Conservation (phyloP, 1,140 invertebrate genomes). For the Limonius californicus region DNA sequence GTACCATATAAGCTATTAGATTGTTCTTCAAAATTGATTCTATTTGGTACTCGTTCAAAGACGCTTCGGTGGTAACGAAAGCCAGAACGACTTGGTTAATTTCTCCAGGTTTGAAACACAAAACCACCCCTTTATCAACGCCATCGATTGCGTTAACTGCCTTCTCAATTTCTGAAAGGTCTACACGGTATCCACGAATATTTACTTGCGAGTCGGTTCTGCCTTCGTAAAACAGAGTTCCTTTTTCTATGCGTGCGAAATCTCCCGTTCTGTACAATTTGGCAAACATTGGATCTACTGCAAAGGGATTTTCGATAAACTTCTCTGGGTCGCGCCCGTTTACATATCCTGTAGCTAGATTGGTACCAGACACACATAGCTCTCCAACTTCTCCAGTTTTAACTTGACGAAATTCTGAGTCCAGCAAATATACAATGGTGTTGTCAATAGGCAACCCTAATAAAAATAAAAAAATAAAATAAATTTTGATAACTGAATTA, state of each 20-base stretch:
- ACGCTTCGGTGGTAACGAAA: slow-evolving; percentile 60
- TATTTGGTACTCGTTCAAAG: slow-evolving; percentile 58
- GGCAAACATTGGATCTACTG: slow-evolving; percentile 53
- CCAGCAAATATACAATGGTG: slow-evolving; percentile 72
- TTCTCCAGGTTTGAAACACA: slow-evolving; percentile 74
- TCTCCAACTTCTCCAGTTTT: slow-evolving; percentile 71
- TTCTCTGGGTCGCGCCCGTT: slow-evolving; percentile 65
- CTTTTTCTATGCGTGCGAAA: slow-evolving; percentile 71
- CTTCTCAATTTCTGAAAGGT: slow-evolving; percentile 77
- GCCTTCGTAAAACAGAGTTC: slow-evolving; percentile 70
- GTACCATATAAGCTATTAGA: slow-evolving; percentile 73
- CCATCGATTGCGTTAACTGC: slow-evolving; percentile 55
- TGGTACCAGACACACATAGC: slow-evolving; percentile 71
- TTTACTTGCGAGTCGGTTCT: slow-evolving; percentile 84
- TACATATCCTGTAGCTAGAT: slow-evolving; percentile 76
- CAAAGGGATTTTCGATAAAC: slow-evolving; percentile 69
- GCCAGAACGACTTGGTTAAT: slow-evolving; percentile 67
- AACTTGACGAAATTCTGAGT: slow-evolving; percentile 64
- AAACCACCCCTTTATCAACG: slow-evolving; percentile 65
- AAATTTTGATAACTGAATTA: not conserved
- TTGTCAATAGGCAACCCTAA: slow-evolving; percentile 65
- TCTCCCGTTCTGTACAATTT: slow-evolving; percentile 78
- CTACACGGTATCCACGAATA: slow-evolving; percentile 78
- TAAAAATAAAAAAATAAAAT: not conserved
- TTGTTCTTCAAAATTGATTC: slow-evolving; percentile 59